Conservation (phyloP, 2,888 invertebrate species). For the Nephrotoma flavescens region DNA sequence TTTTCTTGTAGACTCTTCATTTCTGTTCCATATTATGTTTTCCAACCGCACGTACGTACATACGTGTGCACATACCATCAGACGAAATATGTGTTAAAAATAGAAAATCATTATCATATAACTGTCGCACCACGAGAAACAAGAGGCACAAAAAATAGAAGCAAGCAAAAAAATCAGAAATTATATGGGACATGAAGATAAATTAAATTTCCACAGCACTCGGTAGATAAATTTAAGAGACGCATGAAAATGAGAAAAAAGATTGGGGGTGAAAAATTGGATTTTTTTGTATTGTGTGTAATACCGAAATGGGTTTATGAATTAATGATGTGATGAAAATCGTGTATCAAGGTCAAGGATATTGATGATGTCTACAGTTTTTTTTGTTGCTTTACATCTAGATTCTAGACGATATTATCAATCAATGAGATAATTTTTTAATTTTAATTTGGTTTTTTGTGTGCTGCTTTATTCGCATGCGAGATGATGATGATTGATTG, state of each 20-base stretch:
- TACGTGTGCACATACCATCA: not conserved
- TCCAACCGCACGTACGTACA: not conserved
- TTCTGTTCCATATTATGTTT: not conserved
- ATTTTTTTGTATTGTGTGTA: not conserved
- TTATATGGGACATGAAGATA: not conserved
- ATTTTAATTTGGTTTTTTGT: not conserved
- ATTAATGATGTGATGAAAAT: not conserved
- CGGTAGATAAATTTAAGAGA: not conserved
- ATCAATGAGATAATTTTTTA: not conserved
- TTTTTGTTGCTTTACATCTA: not conserved
- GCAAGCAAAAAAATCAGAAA: not conserved
- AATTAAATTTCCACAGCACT: not conserved
- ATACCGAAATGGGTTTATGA: not conserved
- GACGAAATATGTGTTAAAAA: not conserved
- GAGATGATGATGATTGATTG: not conserved
- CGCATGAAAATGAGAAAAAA: not conserved
- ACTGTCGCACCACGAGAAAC: not conserved
- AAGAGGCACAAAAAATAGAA: not conserved
- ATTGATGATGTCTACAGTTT: not conserved
- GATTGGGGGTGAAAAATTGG: not conserved
- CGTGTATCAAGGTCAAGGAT: not conserved
- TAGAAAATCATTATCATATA: not conserved
- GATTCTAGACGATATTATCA: not conserved
- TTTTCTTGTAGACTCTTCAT: not conserved
- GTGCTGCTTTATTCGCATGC: not conserved